A percentile compares a stretch with the other conserved stretches of the same genome.
Conservation (phyloP, 1,140 invertebrate species). For the Liolophura sinensis region DNA sequence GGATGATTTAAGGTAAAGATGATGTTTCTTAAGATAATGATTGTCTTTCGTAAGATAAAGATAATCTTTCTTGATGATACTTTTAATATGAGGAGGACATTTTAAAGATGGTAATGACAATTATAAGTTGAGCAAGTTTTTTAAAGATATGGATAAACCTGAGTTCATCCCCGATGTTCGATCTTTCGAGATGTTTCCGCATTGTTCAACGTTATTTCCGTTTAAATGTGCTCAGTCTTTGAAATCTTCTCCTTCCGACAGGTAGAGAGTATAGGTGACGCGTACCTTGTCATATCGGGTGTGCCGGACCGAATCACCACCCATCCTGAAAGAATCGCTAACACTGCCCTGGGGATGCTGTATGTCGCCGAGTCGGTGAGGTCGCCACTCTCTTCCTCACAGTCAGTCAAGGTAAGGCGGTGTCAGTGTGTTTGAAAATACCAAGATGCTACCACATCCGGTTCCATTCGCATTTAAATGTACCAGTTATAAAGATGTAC, state of each 20-base stretch:
- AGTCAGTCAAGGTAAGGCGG: background rate
- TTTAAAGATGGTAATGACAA: too few relatives aligned
- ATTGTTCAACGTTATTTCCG: too few relatives aligned
- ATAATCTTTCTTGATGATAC: too few relatives aligned
- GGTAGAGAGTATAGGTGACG: constrained; percentile 68
- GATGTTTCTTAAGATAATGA: too few relatives aligned
- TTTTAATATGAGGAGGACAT: too few relatives aligned
- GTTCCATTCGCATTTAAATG: background rate
- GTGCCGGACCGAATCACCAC: constrained; percentile 21
- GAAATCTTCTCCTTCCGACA: constrained; percentile 1
- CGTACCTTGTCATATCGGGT: constrained; percentile 61
- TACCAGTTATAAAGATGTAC: background rate
- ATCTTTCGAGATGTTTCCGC: too few relatives aligned
- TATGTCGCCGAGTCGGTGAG: constrained; percentile 15
- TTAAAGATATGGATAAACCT: too few relatives aligned
- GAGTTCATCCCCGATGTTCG: too few relatives aligned
- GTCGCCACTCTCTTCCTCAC: constrained; percentile 19
- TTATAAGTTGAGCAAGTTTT: too few relatives aligned
- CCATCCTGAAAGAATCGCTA: constrained; percentile 36
- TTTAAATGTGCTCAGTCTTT: too few relatives aligned
- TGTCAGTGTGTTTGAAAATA: background rate
- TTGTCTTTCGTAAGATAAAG: too few relatives aligned
- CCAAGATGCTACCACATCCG: background rate
- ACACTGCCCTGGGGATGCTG: constrained; percentile 36
- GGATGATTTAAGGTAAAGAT: too few relatives aligned